Conservation (phyloP, 2,888 invertebrate species). For the Leptopterna dolabrata region DNA sequence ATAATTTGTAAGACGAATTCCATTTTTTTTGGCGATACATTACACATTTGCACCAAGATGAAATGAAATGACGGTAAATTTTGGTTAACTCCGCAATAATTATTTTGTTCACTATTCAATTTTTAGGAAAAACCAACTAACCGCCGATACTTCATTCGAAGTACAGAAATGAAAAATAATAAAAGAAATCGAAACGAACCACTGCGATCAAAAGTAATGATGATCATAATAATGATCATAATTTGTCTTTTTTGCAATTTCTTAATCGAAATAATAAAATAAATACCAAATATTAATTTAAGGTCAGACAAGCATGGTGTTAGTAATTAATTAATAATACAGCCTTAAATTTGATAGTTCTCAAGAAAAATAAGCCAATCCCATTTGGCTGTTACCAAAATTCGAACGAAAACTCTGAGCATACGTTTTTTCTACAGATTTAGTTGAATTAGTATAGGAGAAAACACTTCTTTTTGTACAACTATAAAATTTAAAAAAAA, state of each 20-base stretch:
- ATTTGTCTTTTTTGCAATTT: slow-evolving; percentile 39
- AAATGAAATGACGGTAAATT: not conserved
- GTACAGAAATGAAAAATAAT: not conserved
- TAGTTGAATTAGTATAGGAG: slow-evolving; percentile 17
- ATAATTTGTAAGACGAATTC: not conserved
- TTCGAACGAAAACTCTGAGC: not conserved
- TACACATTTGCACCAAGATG: slow-evolving; percentile 25
- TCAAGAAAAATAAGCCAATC: slow-evolving; percentile 30
- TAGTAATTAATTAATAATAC: slow-evolving; percentile 40
- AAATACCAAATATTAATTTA: slow-evolving; percentile 37
- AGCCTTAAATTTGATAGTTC: slow-evolving; percentile 46
- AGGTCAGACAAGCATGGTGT: slow-evolving; percentile 43
- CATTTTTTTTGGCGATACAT: not conserved
- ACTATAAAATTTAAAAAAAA: slow-evolving; percentile 10
- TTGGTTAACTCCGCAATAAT: not conserved
- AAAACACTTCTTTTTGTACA: slow-evolving; percentile 6
- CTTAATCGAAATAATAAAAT: slow-evolving; percentile 5
- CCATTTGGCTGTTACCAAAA: slow-evolving; percentile 25
- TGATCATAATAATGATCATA: not conserved
- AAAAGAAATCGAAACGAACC: not conserved
- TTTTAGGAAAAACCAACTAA: not conserved
- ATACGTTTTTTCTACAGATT: not conserved
- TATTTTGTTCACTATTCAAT: not conserved
- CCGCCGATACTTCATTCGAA: not conserved
- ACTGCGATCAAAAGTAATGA: not conserved